phyloP scores from a whole-genome alignment of 2,797 vertebrate genomes.

The Sebastes kiyomatsui region DNA sequence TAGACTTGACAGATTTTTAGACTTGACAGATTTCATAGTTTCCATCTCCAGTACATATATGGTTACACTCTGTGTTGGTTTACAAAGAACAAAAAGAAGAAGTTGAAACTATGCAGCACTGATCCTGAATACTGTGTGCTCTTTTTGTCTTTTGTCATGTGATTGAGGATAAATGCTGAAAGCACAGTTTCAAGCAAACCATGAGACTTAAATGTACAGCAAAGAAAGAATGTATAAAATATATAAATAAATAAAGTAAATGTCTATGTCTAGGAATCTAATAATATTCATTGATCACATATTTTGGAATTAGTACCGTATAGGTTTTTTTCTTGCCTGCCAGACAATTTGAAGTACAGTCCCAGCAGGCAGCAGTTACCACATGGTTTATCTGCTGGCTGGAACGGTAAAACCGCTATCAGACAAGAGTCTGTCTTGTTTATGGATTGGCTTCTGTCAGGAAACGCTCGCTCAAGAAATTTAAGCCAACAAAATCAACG shows the following conservation, averaged over 20 bases:
- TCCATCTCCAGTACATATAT: slow-evolving; percentile 17
- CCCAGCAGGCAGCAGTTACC: not conserved
- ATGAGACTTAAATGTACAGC: slow-evolving; percentile 71
- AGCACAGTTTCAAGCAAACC: slow-evolving; percentile 68
- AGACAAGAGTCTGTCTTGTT: slow-evolving; percentile 18
- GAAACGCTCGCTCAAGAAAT: not conserved
- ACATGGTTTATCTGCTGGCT: slow-evolving; percentile 1
- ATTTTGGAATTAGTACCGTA: slow-evolving; percentile 5
- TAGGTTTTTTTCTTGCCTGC: not conserved
- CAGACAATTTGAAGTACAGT: not conserved
- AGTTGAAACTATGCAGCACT: slow-evolving; percentile 77
- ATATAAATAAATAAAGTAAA: slow-evolving; percentile 25
- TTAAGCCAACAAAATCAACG: not conserved
- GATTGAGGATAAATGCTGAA: slow-evolving; percentile 73
- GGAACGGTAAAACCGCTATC: not conserved
- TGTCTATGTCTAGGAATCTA: not conserved
- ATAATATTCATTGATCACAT: not conserved
- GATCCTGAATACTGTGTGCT: slow-evolving; percentile 67
- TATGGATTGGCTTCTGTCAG: slow-evolving; percentile 1
- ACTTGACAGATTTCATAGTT: slow-evolving; percentile 22
- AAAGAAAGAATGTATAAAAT: slow-evolving; percentile 72
- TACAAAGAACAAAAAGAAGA: slow-evolving; percentile 49
- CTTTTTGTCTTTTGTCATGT: slow-evolving; percentile 44
- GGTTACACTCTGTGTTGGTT: slow-evolving; percentile 40
- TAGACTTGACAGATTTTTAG: not conserved